A percentile compares a stretch with the other conserved stretches of the same genome.
These are phyloP conservation scores for Thamnophis sirtalis DNA, from an alignment of 2,113 vertebrate species.

Conservation along the genomic window DNA sequence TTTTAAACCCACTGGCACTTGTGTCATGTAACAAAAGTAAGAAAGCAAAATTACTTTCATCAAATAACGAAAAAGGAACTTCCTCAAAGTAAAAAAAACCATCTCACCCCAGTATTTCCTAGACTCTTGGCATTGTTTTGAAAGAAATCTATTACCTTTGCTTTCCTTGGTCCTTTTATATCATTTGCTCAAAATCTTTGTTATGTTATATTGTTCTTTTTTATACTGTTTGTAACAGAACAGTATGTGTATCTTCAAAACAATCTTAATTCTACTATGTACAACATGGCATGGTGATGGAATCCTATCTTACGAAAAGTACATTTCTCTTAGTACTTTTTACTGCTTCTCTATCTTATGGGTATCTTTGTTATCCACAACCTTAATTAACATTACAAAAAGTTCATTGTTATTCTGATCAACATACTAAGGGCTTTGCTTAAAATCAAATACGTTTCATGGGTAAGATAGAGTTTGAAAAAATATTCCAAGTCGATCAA, in stretches of 20 bases:
- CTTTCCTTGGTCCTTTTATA: not conserved
- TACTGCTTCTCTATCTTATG: not conserved
- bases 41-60: not conserved
- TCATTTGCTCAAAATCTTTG: constrained; percentile 16
- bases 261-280: constrained; percentile 10
- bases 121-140: not conserved
- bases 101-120: not conserved
- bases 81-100: not conserved
- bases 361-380: not conserved
- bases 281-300: not conserved
- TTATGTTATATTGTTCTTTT: not conserved
- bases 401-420: not conserved
- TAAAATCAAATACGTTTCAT: not conserved
- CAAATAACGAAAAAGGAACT: not conserved
- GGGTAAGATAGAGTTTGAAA: not conserved
- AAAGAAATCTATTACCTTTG: constrained; percentile 7
- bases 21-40: not conserved
- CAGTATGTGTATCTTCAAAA: constrained; percentile 13
- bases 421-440: not conserved
- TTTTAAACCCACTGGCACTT: not conserved
- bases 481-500: not conserved
- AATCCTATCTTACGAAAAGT: constrained; percentile 1
- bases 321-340: not conserved
- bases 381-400: not conserved
- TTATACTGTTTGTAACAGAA: constrained; percentile 20